Percentiles rank a stretch among this genome's conserved stretches.
phyloP scores from a whole-genome alignment of 92 coral and sea anemone species.

The Actinostola sp. region DNA sequence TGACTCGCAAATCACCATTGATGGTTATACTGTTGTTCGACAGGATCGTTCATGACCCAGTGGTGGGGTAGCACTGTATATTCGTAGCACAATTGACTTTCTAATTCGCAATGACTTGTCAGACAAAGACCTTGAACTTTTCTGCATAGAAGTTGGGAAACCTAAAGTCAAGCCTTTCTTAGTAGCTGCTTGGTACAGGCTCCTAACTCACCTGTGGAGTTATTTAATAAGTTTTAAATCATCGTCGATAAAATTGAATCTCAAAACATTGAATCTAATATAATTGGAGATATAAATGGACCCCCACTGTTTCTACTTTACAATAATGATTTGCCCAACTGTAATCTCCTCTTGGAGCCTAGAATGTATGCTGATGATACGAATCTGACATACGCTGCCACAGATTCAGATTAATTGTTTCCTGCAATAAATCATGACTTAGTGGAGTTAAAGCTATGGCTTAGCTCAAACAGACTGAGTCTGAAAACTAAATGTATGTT shows the following conservation, averaged over 20 bases:
- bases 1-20: too few relatives aligned
- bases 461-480: conserved; percentile 29
- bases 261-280: too few relatives aligned
- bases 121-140: background rate
- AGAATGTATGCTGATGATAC: conserved; percentile 34
- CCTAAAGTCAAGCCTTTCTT: background rate
- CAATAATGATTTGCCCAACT: background rate
- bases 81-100: background rate
- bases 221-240: too few relatives aligned
- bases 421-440: conserved; percentile 15
- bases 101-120: background rate
- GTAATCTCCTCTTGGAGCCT: background rate
- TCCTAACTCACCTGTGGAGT: background rate
- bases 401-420: conserved; percentile 5
- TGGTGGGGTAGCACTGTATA: too few relatives aligned
- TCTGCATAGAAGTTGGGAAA: background rate
- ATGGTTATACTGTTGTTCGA: too few relatives aligned
- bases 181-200: conserved; percentile 1
- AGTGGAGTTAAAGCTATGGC: conserved; percentile 19
- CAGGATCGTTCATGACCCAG: too few relatives aligned
- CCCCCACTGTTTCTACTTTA: background rate
- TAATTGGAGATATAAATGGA: too few relatives aligned
- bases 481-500: too few relatives aligned
- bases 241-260: too few relatives aligned
- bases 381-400: conserved; percentile 29